Percentiles rank a stretch among this genome's conserved stretches.
These are phyloP conservation scores for Garra rufa DNA, from an alignment of 2,113 vertebrate genomes.

Conservation along the genomic window DNA sequence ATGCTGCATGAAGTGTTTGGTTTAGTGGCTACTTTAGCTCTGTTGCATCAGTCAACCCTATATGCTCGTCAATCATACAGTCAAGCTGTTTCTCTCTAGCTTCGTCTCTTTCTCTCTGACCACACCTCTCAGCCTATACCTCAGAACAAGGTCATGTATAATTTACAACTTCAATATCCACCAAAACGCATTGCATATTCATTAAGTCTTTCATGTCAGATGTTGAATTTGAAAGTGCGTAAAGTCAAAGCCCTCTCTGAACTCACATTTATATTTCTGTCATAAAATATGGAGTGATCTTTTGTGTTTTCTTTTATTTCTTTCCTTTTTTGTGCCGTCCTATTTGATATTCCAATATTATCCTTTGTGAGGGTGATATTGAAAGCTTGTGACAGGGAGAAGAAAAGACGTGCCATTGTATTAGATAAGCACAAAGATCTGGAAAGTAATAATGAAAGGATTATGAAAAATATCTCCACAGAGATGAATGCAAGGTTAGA, in stretches of 20 bases:
- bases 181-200: conserved; percentile 51
- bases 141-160: conserved; percentile 45
- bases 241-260: conserved; percentile 27
- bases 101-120: background rate
- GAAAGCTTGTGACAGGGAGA: conserved; percentile 35
- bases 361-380: conserved; percentile 39
- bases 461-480: conserved; percentile 45
- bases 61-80: background rate
- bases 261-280: conserved; percentile 40
- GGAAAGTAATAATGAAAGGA: conserved; percentile 51
- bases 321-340: conserved; percentile 6
- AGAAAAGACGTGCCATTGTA: conserved; percentile 18
- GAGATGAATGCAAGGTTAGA: conserved; percentile 44
- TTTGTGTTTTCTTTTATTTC: conserved; percentile 47
- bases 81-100: background rate
- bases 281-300: conserved; percentile 20
- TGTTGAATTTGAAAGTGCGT: conserved; percentile 48
- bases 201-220: conserved; percentile 55
- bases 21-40: background rate
- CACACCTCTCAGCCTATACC: conserved; percentile 16
- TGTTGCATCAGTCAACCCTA: background rate
- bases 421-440: conserved; percentile 50
- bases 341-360: conserved; percentile 43
- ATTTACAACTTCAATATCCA: conserved; percentile 47
- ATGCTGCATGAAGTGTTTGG: too few species aligned